Conservation (phyloP, 2,888 invertebrate species). For the Eueremaeus valkanovi region DNA sequence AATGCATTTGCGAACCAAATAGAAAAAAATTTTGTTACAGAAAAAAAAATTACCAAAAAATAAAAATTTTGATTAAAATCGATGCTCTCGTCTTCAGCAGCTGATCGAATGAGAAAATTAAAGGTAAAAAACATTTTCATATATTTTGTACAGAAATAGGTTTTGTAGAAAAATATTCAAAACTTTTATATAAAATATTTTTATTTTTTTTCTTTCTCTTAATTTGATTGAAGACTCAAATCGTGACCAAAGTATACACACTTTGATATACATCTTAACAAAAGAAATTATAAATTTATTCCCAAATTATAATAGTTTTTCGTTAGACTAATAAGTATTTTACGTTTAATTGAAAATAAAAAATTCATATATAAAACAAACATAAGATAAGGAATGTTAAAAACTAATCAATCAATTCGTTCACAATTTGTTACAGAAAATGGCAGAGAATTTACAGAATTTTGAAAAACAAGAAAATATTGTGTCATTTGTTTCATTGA, state of each 20-base stretch:
- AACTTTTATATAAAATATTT: background rate
- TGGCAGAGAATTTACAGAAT: too few species aligned
- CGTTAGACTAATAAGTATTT: background rate
- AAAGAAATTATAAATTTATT: background rate
- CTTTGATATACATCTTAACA: background rate
- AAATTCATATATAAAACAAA: too few species aligned
- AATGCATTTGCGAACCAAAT: too few species aligned
- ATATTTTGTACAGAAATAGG: background rate
- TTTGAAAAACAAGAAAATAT: too few species aligned
- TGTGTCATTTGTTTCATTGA: too few species aligned
- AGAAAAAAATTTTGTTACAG: background rate
- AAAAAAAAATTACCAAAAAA: background rate
- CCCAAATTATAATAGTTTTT: background rate
- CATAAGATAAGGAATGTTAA: too few species aligned
- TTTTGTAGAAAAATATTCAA: background rate
- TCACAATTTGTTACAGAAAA: background rate
- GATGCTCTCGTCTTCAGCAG: background rate
- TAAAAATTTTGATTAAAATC: background rate
- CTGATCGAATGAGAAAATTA: constrained; percentile 13
- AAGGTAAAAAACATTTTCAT: background rate
- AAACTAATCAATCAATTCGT: background rate
- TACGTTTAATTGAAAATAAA: background rate
- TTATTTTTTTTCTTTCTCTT: background rate
- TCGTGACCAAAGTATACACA: constrained; percentile 10
- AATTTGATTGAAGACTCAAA: background rate